These are phyloP conservation scores for Leucophenga montana DNA, from an alignment of 2,888 invertebrate genomes.

Conservation along the genomic window DNA sequence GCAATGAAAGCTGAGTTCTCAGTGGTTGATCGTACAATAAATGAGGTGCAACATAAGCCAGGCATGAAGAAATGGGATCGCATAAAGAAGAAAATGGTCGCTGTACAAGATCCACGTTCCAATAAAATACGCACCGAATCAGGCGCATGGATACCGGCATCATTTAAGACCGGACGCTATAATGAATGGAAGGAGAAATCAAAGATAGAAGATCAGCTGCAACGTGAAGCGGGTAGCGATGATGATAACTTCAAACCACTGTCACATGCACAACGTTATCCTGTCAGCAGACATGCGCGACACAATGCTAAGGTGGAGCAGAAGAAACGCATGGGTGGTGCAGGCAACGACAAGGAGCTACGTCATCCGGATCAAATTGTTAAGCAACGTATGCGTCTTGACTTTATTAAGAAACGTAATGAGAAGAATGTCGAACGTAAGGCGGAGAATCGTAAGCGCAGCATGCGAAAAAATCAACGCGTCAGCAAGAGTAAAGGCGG, in stretches of 20 bases:
- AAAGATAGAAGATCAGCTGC: slow-evolving; percentile 71
- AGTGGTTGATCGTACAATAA: slow-evolving; percentile 82
- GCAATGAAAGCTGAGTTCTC: slow-evolving; percentile 88
- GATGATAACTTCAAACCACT: slow-evolving; percentile 61
- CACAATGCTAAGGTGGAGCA: slow-evolving; percentile 83
- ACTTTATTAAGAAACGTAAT: slow-evolving; percentile 78
- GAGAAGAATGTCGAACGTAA: slow-evolving; percentile 73
- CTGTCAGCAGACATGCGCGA: slow-evolving; percentile 83
- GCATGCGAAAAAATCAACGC: slow-evolving; percentile 65
- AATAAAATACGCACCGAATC: slow-evolving; percentile 96
- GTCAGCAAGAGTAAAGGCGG: slow-evolving; percentile 34
- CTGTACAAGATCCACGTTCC: slow-evolving; percentile 75
- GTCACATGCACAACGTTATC: slow-evolving; percentile 67
- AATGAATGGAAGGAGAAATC: slow-evolving; percentile 88
- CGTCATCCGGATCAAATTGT: slow-evolving; percentile 85
- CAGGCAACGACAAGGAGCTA: slow-evolving; percentile 77
- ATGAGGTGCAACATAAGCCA: slow-evolving; percentile 77
- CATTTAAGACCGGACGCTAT: slow-evolving; percentile 93
- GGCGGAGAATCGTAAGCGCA: slow-evolving; percentile 71
- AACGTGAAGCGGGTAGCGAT: slow-evolving; percentile 67
- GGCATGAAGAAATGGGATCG: slow-evolving; percentile 91
- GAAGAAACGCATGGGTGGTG: slow-evolving; percentile 73
- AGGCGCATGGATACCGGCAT: slow-evolving; percentile 93
- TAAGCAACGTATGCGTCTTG: slow-evolving; percentile 78
- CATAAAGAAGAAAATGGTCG: slow-evolving; percentile 95